These are phyloP conservation scores for Salvelinus namaycush DNA, from an alignment of 2,113 vertebrate species.

Conservation along the genomic window DNA sequence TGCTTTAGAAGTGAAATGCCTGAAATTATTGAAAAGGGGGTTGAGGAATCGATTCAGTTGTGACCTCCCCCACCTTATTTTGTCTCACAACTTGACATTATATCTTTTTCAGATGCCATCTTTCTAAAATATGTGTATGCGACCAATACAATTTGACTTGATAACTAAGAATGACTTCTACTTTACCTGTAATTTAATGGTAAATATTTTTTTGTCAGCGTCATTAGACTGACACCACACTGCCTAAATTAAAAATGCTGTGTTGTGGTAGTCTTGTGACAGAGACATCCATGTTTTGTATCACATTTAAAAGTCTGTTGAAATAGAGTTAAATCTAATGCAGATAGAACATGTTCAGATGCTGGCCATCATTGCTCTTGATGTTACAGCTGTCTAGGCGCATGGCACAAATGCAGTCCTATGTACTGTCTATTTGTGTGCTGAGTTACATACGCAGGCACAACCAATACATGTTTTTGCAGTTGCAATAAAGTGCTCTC, in stretches of 20 bases:
- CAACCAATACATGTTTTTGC: slow-evolving; percentile 63
- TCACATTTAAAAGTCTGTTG: slow-evolving; percentile 29
- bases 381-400: slow-evolving; percentile 49
- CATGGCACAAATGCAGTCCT: slow-evolving; percentile 46
- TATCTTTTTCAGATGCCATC: slow-evolving; percentile 63
- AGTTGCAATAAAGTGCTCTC: slow-evolving; percentile 66
- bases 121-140: slow-evolving; percentile 36
- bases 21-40: slow-evolving; percentile 35
- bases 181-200: neutral
- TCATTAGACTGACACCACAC: slow-evolving; percentile 39
- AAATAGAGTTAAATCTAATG: slow-evolving; percentile 29
- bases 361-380: slow-evolving; percentile 48
- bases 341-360: slow-evolving; percentile 46
- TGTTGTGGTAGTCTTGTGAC: slow-evolving; percentile 26
- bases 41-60: slow-evolving; percentile 24
- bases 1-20: slow-evolving; percentile 46
- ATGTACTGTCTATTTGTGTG: slow-evolving; percentile 68
- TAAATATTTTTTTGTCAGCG: slow-evolving; percentile 29
- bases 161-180: slow-evolving; percentile 26
- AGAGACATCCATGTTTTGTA: slow-evolving; percentile 54
- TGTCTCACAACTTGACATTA: slow-evolving; percentile 49
- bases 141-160: no score
- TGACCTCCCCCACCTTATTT: slow-evolving; percentile 44
- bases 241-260: slow-evolving; percentile 42
- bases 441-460: slow-evolving; percentile 55